Evolutionary conservation across 35 echinoderm and acorn worm genomes (phyloP).

Genomic region (Apostichopus japonicus): DNA sequence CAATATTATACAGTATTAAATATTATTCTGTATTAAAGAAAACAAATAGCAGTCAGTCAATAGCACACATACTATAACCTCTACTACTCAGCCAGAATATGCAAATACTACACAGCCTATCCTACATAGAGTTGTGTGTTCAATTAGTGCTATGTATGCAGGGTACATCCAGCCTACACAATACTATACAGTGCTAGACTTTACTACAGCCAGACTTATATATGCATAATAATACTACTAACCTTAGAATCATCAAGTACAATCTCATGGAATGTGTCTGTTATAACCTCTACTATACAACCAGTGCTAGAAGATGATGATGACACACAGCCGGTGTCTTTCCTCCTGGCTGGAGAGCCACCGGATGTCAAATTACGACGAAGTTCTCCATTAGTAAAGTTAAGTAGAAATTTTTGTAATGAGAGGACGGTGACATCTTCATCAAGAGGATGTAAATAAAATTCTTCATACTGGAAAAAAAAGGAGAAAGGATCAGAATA

Average conservation of each 20-base stretch:
- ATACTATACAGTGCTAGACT: too few relatives aligned
- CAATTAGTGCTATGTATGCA: too few relatives aligned
- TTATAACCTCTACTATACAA: slow-evolving; percentile 65
- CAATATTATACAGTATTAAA: too few relatives aligned
- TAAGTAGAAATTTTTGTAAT: slow-evolving; percentile 26
- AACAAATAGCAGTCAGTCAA: too few relatives aligned
- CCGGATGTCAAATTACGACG: slow-evolving; percentile 36
- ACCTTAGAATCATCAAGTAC: slow-evolving; percentile 72
- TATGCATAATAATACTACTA: neutral
- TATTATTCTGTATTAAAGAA: too few relatives aligned
- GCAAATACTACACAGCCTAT: too few relatives aligned
- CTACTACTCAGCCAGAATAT: too few relatives aligned
- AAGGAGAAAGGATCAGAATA: too few relatives aligned
- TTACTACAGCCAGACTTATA: too few relatives aligned
- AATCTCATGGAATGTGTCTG: slow-evolving; percentile 67
- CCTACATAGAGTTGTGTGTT: too few relatives aligned
- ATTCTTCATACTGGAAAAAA: slow-evolving; percentile 41
- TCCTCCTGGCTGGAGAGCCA: neutral
- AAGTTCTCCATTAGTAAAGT: slow-evolving; percentile 27
- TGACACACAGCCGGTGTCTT: neutral
- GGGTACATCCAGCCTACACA: too few relatives aligned
- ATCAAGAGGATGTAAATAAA: neutral
- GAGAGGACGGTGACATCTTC: neutral
- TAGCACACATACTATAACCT: too few relatives aligned
- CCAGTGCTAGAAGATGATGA: neutral